These are phyloP conservation scores for Melanogrammus aeglefinus DNA, from an alignment of 2,797 vertebrate species.

Conservation along the genomic window DNA sequence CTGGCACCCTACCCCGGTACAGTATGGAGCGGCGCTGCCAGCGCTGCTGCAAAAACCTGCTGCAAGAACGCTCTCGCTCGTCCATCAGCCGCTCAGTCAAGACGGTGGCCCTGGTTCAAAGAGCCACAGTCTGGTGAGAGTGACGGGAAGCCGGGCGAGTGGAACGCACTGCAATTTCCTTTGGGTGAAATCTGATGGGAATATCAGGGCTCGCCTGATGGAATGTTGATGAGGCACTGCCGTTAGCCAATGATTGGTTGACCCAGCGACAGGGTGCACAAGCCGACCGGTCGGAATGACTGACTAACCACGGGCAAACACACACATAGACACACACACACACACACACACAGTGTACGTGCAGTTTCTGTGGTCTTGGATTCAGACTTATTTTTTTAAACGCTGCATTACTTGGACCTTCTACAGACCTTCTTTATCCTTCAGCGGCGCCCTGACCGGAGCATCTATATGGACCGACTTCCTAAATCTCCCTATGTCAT, in stretches of 20 bases:
- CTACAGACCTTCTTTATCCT: neutral
- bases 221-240: slow-evolving; percentile 6
- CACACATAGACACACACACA: neutral
- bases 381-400: neutral
- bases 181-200: slow-evolving; percentile 2
- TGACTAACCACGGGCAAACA: neutral
- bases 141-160: neutral
- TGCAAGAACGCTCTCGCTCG: slow-evolving; percentile 23
- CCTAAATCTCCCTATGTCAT: neutral
- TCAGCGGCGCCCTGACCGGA: neutral
- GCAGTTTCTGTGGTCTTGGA: neutral
- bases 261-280: neutral
- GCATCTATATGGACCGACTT: neutral
- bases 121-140: slow-evolving; percentile 18
- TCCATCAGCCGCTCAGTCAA: slow-evolving; percentile 50
- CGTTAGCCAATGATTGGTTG: neutral
- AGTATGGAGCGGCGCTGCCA: slow-evolving; percentile 13
- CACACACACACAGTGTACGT: neutral
- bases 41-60: slow-evolving; percentile 27
- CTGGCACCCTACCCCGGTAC: slow-evolving; percentile 29
- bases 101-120: slow-evolving; percentile 30
- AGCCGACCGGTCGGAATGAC: neutral
- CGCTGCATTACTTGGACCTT: neutral
- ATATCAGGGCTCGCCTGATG: neutral
- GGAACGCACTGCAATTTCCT: neutral